phyloP scores from a whole-genome alignment of 2,113 vertebrate genomes.

The Callocephalon fimbriatum region DNA sequence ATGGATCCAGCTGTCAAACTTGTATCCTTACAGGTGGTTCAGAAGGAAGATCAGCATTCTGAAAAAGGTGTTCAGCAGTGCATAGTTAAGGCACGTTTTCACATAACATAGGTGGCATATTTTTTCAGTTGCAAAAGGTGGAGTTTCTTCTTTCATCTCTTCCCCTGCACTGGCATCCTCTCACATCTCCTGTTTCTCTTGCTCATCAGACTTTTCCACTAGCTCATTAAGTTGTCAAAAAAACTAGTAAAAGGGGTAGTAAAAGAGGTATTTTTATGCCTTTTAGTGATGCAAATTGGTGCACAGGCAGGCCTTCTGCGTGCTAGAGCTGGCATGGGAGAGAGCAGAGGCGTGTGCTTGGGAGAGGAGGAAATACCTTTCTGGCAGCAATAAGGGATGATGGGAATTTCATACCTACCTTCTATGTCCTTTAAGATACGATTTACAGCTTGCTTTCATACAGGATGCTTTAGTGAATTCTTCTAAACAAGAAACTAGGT shows the following conservation, averaged over 20 bases:
- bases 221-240: background rate
- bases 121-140: background rate
- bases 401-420: background rate
- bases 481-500: background rate
- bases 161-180: background rate
- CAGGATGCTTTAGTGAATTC: background rate
- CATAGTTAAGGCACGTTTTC: background rate
- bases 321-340: background rate
- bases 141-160: background rate
- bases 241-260: accelerated
- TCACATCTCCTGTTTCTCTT: background rate
- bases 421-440: background rate
- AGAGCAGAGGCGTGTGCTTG: background rate
- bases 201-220: background rate
- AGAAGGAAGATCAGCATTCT: background rate
- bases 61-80: background rate
- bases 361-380: background rate
- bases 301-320: background rate
- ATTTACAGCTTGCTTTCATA: background rate
- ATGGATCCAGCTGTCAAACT: accelerated
- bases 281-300: background rate
- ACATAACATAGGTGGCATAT: accelerated
- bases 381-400: background rate
- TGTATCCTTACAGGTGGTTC: accelerated
- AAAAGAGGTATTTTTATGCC: background rate